A percentile compares a stretch with the other conserved stretches of the same genome.
Evolutionary conservation across 2,797 vertebrate species (phyloP).

Genomic region (Enteromius radiatus): DNA sequence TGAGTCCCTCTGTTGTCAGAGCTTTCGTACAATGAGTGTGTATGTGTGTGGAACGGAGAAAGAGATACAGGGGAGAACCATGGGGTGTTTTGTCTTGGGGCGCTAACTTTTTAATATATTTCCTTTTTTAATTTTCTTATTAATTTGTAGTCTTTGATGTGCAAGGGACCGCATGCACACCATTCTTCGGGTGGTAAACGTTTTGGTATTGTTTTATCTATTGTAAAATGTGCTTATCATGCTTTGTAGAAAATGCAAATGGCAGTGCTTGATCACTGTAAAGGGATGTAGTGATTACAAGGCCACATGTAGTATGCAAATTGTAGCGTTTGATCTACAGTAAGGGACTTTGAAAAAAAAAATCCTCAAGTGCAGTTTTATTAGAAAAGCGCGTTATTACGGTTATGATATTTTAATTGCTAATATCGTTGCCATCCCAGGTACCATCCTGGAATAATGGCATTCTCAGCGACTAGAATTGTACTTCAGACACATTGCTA

Average conservation of each 20-base stretch:
- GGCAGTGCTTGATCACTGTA: constrained; percentile 49
- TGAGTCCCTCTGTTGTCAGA: constrained; percentile 44
- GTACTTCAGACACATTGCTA: constrained; percentile 58
- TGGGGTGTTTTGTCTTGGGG: constrained; percentile 39
- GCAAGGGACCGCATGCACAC: constrained; percentile 4
- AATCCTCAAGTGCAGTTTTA: constrained; percentile 32
- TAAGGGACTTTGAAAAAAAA: constrained; percentile 30
- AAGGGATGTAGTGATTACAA: constrained; percentile 40
- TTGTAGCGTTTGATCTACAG: constrained; percentile 41
- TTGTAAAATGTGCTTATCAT: constrained; percentile 48
- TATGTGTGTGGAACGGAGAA: constrained; percentile 2
- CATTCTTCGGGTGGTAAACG: constrained; percentile 13
- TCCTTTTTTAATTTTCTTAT: constrained; percentile 43
- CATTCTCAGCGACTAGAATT: constrained; percentile 58
- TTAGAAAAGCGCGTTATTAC: constrained; percentile 33
- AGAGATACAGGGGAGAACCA: constrained; percentile 26
- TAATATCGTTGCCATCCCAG: constrained; percentile 49
- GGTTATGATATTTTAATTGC: constrained; percentile 59
- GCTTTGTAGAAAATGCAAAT: constrained; percentile 50
- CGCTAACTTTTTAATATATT: constrained; percentile 39
- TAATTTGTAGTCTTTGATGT: constrained; percentile 57
- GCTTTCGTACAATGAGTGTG: constrained; percentile 1
- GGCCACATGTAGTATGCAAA: constrained; percentile 48
- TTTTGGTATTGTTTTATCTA: constrained; percentile 56
- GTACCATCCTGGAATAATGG: constrained; percentile 46